Conservation (phyloP, 2,113 vertebrate species). For the Mohoua ochrocephala region DNA sequence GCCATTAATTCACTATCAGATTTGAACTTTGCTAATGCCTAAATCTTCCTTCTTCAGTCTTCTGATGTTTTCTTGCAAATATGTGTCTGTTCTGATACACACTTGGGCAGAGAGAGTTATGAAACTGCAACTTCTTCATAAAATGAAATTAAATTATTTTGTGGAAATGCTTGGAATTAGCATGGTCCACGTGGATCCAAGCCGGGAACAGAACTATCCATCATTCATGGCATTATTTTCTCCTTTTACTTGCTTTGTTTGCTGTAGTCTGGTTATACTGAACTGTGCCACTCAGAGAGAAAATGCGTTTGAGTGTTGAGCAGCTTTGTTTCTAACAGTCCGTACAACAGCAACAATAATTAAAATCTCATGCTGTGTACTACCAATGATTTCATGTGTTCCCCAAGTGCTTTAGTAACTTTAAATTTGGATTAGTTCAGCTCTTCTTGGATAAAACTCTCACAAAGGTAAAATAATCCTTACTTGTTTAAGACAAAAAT, state of each 20-base stretch:
- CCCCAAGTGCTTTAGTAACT: neutral
- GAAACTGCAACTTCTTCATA: neutral
- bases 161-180: neutral
- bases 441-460: neutral
- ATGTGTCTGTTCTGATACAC: neutral
- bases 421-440: neutral
- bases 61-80: neutral
- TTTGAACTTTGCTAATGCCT: neutral
- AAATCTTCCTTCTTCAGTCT: neutral
- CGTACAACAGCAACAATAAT: neutral
- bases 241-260: neutral
- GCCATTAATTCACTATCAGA: neutral
- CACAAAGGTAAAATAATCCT: neutral
- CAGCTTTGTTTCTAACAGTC: neutral
- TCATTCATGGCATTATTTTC: neutral
- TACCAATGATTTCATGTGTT: neutral
- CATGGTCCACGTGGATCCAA: neutral
- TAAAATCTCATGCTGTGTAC: neutral
- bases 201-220: neutral
- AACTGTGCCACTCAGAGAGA: neutral
- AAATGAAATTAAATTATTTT: neutral
- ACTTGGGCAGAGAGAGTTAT: neutral
- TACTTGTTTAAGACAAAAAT: neutral
- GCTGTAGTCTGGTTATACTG: neutral
- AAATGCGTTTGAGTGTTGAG: neutral